phyloP scores from a whole-genome alignment of 2,888 invertebrate species.

The Vesta saturnalis region DNA sequence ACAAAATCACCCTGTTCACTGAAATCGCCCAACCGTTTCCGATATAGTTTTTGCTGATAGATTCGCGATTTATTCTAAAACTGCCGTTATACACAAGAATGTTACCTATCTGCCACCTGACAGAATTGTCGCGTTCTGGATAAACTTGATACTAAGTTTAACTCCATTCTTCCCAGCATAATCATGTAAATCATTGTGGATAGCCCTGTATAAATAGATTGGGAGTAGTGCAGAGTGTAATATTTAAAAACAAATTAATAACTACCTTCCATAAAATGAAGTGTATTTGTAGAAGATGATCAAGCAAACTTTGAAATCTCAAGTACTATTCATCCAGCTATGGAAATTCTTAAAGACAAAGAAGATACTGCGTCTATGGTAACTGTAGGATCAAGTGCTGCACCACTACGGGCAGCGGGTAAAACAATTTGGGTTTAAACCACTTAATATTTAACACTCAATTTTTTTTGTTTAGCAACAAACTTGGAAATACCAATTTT shows the following conservation, averaged over 20 bases:
- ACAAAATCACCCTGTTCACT: too few relatives aligned
- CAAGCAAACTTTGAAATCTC: not conserved
- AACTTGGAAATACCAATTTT: not conserved
- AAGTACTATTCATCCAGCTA: slow-evolving; percentile 2
- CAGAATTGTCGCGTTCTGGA: too few relatives aligned
- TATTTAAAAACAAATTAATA: slow-evolving; percentile 7
- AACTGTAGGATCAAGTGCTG: not conserved
- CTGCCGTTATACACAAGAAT: too few relatives aligned
- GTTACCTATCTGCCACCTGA: too few relatives aligned
- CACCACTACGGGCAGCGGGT: not conserved
- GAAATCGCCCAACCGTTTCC: too few relatives aligned
- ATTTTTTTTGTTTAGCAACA: not conserved
- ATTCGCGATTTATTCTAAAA: too few relatives aligned
- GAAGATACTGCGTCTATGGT: not conserved
- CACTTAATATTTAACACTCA: too few relatives aligned
- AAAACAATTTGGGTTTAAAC: too few relatives aligned
- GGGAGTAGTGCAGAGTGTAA: not conserved
- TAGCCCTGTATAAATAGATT: not conserved
- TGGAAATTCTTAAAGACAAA: slow-evolving; percentile 4
- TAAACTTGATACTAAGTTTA: too few relatives aligned
- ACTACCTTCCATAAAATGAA: not conserved
- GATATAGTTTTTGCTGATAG: too few relatives aligned
- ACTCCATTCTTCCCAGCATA: too few relatives aligned
- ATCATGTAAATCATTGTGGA: too few relatives aligned
- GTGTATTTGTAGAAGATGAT: slow-evolving; percentile 8